Conservation (phyloP, 2,113 vertebrate genomes). For the Coptodon rendalli region DNA sequence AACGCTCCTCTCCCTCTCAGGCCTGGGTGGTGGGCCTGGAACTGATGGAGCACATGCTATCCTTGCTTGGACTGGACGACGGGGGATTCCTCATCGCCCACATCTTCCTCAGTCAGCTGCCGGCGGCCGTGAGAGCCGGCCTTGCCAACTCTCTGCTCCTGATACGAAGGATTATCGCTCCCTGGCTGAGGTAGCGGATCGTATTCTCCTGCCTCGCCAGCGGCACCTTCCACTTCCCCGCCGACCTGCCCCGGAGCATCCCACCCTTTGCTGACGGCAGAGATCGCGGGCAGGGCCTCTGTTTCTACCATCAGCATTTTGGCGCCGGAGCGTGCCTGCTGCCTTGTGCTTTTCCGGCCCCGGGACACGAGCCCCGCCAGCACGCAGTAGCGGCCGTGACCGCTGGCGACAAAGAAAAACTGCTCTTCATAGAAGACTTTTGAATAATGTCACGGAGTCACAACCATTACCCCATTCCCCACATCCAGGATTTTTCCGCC, state of each 20-base stretch:
- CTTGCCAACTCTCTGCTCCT: neutral
- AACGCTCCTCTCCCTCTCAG: no score
- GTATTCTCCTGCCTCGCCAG: neutral
- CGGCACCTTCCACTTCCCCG: accelerated
- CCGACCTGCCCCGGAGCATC: neutral
- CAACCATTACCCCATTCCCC: neutral
- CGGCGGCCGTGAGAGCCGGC: neutral
- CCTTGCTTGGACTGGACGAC: neutral
- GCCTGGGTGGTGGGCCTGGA: neutral
- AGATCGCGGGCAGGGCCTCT: neutral
- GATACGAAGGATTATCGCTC: neutral
- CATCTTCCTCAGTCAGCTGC: neutral
- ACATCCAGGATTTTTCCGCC: neutral
- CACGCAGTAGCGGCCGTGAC: accelerated
- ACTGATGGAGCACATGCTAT: neutral
- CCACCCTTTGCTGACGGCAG: neutral
- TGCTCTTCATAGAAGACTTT: neutral
- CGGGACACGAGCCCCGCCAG: accelerated
- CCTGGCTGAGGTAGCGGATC: accelerated
- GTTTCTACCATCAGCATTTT: neutral
- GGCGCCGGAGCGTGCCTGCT: neutral
- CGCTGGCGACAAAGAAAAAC: accelerated
- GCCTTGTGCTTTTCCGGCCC: neutral
- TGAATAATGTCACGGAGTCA: neutral
- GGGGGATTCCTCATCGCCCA: neutral